A percentile compares a stretch with the other conserved stretches of the same genome.
Evolutionary conservation across 2,113 vertebrate genomes (phyloP).

Genomic region (Nestor notabilis): DNA sequence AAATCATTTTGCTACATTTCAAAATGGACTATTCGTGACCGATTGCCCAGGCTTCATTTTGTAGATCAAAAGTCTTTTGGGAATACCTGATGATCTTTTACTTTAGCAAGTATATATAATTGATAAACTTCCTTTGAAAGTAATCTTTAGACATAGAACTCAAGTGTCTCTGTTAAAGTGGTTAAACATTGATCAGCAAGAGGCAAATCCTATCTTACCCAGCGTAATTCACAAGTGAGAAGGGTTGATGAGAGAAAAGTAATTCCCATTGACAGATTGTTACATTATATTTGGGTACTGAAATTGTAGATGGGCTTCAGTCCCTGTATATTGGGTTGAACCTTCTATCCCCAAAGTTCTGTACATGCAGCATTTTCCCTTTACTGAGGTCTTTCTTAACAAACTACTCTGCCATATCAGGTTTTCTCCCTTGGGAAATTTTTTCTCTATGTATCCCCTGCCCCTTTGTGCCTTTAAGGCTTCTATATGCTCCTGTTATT

Average conservation of each 20-base stretch:
- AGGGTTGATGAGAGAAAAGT: not conserved
- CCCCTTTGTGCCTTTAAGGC: not conserved
- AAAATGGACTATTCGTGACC: not conserved
- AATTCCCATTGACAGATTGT: not conserved
- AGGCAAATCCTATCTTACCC: not conserved
- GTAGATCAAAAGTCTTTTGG: not conserved
- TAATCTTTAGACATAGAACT: constrained; percentile 8
- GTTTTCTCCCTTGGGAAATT: not conserved
- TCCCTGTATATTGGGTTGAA: not conserved
- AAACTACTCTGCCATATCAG: not conserved
- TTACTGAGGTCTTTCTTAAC: not conserved
- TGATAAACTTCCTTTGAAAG: not conserved
- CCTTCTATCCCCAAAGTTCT: not conserved
- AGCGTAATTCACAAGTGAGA: not conserved
- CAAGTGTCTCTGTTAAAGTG: not conserved
- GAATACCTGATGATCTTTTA: not conserved
- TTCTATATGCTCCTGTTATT: not conserved
- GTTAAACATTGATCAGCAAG: not conserved
- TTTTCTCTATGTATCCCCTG: not conserved
- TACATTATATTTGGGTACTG: not conserved
- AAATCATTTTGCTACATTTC: not conserved
- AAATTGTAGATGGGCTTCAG: not conserved
- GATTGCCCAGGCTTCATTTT: not conserved
- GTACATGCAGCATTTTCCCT: not conserved
- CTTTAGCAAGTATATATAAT: not conserved